Conservation (phyloP, 2,113 vertebrate species). For the Loxodonta africana region DNA sequence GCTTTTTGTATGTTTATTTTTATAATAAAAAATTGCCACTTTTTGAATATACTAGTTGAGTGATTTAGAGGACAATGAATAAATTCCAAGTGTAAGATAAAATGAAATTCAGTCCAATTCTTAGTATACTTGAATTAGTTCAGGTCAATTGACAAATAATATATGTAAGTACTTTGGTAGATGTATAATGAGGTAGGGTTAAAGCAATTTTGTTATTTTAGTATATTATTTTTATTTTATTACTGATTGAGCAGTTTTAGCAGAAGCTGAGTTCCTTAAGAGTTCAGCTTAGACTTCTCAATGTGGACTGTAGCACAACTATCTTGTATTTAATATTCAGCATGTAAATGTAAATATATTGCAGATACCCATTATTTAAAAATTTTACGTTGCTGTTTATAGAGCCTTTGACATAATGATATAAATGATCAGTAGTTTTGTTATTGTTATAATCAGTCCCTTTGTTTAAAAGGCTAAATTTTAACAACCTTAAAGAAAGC, state of each 20-base stretch:
- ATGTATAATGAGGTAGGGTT: background rate
- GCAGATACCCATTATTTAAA: background rate
- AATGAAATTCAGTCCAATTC: conserved; percentile 1
- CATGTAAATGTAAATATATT: background rate
- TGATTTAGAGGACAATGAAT: conserved; percentile 34
- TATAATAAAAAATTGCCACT: conserved; percentile 35
- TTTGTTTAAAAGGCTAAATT: conserved; percentile 18
- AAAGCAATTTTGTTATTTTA: background rate
- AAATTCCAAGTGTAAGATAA: conserved; percentile 19
- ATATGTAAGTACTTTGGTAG: conserved; percentile 16
- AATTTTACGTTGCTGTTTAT: background rate
- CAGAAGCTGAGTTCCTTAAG: conserved; percentile 4
- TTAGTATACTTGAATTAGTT: conserved; percentile 51
- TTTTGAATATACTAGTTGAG: conserved; percentile 4
- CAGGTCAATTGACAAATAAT: background rate
- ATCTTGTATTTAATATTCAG: background rate
- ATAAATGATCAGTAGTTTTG: background rate
- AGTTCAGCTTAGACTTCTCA: background rate
- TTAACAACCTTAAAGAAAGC: conserved; percentile 30
- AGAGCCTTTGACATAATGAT: background rate
- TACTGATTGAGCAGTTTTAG: background rate
- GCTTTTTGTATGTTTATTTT: background rate
- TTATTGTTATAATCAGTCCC: background rate
- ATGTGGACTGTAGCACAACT: background rate
- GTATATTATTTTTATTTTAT: background rate